Base-by-base conservation (phyloP, 2,797 vertebrate genomes). In the Xiphorhynchus erythropygius region DNA sequence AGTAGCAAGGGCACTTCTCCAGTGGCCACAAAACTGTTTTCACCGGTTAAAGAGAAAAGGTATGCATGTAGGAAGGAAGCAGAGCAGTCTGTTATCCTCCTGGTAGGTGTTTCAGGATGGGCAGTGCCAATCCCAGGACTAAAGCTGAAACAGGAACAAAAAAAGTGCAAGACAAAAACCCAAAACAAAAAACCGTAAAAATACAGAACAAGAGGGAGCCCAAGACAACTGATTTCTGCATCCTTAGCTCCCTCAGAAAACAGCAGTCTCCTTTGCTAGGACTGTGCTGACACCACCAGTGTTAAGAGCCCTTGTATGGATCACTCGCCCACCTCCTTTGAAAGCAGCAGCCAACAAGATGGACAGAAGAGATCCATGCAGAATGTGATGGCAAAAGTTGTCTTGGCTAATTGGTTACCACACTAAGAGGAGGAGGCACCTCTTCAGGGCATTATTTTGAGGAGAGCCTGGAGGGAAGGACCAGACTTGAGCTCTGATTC, bases 61-160 rank as follows among this genome's bases (percentile, higher is more conserved):
- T 60, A 75, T 68, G n/a, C 79, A 21, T n/a, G n/a, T 81, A 93
- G 50, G 47, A 91, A 90, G 65, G 65, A 93, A 91, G 94, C 67
- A 89, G 74, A 86, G 70, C 44, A 82, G 70, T 84, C 84, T 94
- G 59, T 83, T 56, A 67, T 75, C 76, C 33, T 88, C 77, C 62
- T 84, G 33, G 57, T 69, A 84, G 52, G 52, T 79, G 35, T 91
- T 87, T 91, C 63, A 81, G 95, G 87, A 79, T 49, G 52, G 39
- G 42, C 84, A 89, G 37, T 76, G 63, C 80, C 67, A 88, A 91
- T 83, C 70, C 88, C 28, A 41, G 41, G 27, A 79, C 90, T 94
- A 91, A 93, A 96, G 87, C 83, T 91, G 80, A 96, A 96, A 95
- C 19, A 87, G 37, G 63, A 96, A 89, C 92, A 92, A 93, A 80